Evolutionary conservation across 2,888 invertebrate species (phyloP).

Genomic region (Ornithoptera alexandrae): DNA sequence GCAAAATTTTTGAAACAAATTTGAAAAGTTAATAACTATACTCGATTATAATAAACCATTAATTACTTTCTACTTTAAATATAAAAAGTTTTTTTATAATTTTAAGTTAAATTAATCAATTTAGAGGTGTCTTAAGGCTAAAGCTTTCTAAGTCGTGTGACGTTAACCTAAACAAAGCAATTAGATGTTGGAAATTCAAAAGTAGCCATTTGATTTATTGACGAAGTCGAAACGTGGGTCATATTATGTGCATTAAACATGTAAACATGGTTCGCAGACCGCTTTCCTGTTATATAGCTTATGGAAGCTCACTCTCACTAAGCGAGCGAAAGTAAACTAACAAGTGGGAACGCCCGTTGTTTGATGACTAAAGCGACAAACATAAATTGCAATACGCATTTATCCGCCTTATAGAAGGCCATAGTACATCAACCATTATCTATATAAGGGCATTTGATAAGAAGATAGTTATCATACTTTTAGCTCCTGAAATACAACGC

Average conservation of each 20-base stretch:
- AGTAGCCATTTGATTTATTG: conserved; percentile 45
- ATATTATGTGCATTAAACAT: conserved; percentile 47
- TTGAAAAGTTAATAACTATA: too few relatives aligned
- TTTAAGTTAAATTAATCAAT: background rate
- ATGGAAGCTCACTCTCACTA: conserved; percentile 59
- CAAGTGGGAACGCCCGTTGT: conserved; percentile 36
- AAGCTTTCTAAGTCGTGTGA: background rate
- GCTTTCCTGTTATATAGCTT: conserved; percentile 40
- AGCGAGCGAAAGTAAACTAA: conserved; percentile 62
- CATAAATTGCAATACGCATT: conserved; percentile 24
- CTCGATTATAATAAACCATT: too few relatives aligned
- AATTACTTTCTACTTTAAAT: too few relatives aligned
- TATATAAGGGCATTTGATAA: background rate
- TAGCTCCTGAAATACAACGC: too few relatives aligned
- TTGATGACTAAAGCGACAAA: conserved; percentile 32
- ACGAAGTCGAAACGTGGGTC: conserved; percentile 30
- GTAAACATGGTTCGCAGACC: conserved; percentile 40
- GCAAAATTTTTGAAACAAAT: too few relatives aligned
- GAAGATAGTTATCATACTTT: background rate
- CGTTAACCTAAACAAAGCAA: conserved; percentile 1
- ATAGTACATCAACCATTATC: background rate
- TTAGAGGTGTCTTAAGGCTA: background rate
- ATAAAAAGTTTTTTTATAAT: too few relatives aligned
- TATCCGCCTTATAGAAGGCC: background rate
- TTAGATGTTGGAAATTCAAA: background rate